phyloP scores from a whole-genome alignment of 2,797 vertebrate genomes.

The Oreochromis mossambicus region DNA sequence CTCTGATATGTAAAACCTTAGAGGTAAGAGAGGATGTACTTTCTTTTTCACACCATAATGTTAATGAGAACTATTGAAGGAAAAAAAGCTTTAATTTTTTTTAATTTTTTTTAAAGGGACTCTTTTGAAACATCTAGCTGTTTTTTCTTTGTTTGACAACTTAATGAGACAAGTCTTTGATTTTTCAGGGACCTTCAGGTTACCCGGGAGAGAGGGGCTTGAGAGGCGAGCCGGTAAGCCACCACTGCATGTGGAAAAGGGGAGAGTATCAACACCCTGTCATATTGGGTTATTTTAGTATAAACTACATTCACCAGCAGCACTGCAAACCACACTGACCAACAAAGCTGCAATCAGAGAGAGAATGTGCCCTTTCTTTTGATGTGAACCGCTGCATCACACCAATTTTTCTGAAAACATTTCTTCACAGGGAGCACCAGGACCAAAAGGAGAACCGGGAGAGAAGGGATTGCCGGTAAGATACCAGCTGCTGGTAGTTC shows the following conservation, averaged over 20 bases:
- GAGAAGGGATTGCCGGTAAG: conserved; percentile 94
- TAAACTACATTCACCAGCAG: conserved; percentile 53
- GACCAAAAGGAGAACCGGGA: conserved; percentile 88
- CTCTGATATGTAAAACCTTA: neutral
- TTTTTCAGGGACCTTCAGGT: conserved; percentile 76
- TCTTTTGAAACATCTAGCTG: neutral
- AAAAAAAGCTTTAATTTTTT: neutral
- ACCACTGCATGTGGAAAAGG: neutral
- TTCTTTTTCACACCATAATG: neutral
- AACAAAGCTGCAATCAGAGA: neutral
- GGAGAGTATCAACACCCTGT: conserved; percentile 37
- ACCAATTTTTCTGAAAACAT: conserved; percentile 16
- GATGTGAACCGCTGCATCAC: neutral
- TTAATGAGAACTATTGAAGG: neutral
- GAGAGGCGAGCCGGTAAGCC: conserved; percentile 80
- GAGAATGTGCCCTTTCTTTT: neutral
- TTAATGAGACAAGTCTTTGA: conserved; percentile 16
- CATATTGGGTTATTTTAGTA: conserved; percentile 38
- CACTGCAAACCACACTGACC: conserved; percentile 5
- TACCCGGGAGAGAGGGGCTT: conserved; percentile 79
- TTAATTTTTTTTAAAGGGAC: neutral
- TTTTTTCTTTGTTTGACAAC: neutral
- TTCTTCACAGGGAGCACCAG: conserved; percentile 81
- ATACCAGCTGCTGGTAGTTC: conserved; percentile 10
- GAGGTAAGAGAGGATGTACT: neutral